phyloP scores from a whole-genome alignment of 2,888 invertebrate genomes.

The Cosmia pyralina region DNA sequence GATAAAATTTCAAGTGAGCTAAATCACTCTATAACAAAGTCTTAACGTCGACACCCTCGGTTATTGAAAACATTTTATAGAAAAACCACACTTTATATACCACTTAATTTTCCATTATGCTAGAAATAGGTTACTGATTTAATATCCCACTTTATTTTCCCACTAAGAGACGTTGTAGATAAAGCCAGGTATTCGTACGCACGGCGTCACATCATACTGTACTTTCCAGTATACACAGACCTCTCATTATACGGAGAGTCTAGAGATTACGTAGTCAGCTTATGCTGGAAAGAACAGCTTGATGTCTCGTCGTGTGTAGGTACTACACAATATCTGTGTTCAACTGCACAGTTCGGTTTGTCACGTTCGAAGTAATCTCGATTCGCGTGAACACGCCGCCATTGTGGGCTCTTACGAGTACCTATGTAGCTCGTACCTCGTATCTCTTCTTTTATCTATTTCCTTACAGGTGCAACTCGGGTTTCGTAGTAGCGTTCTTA shows the following conservation, averaged over 20 bases:
- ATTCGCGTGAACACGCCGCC: constrained; percentile 22
- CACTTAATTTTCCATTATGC: not conserved
- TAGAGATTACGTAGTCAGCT: not conserved
- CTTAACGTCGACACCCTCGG: too few relatives aligned
- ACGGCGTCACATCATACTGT: not conserved
- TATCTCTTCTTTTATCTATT: constrained; percentile 40
- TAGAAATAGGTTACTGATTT: not conserved
- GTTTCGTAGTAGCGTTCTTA: not conserved
- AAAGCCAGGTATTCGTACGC: not conserved
- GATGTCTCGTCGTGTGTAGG: not conserved
- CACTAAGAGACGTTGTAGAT: not conserved
- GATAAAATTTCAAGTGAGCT: too few relatives aligned
- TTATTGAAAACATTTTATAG: not conserved
- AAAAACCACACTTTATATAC: not conserved
- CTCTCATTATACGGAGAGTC: not conserved
- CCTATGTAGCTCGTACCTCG: constrained; percentile 9
- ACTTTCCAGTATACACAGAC: not conserved
- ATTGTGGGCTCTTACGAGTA: constrained; percentile 12
- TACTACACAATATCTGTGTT: constrained; percentile 27
- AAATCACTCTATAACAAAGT: too few relatives aligned
- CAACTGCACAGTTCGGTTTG: constrained; percentile 41
- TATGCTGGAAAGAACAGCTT: not conserved
- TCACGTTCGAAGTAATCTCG: constrained; percentile 56
- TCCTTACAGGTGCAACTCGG: constrained; percentile 16
- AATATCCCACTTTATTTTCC: not conserved